phyloP scores from a whole-genome alignment of 1,140 invertebrate genomes.

The Zaprionus ghesquierei region DNA sequence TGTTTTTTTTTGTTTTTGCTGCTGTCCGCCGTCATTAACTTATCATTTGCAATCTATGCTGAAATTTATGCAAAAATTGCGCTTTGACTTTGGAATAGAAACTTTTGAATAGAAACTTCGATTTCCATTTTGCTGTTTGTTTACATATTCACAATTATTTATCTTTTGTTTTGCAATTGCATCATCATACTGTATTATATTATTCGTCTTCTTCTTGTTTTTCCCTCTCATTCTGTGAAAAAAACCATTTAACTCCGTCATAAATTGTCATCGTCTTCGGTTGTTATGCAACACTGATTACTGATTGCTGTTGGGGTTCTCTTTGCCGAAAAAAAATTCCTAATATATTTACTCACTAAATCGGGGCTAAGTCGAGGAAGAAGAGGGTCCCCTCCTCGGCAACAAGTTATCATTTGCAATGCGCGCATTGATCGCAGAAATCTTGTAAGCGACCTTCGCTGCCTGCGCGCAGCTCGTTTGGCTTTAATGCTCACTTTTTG shows the following conservation, averaged over 20 bases:
- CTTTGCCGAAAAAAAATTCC: background rate
- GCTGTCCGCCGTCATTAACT: conserved; percentile 1
- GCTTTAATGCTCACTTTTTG: conserved; percentile 43
- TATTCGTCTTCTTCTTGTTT: background rate
- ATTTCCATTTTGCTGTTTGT: background rate
- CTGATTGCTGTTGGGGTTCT: background rate
- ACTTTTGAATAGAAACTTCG: background rate
- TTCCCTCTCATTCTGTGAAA: background rate
- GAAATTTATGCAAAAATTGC: conserved; percentile 2
- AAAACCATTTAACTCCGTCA: background rate
- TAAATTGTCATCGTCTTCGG: background rate
- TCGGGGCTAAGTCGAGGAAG: background rate
- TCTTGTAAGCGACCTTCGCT: conserved; percentile 62
- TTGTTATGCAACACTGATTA: background rate
- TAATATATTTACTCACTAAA: conserved; percentile 3
- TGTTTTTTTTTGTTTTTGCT: background rate
- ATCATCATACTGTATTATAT: background rate
- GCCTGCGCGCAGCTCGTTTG: conserved; percentile 13
- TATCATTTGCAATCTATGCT: conserved; percentile 20
- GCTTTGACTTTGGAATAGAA: background rate
- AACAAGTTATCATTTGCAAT: conserved; percentile 17
- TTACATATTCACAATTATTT: background rate
- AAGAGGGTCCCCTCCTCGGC: background rate
- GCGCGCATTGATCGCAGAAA: conserved; percentile 11
- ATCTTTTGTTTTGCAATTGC: conserved; percentile 12